These are phyloP conservation scores for Pleuronectes platessa DNA, from an alignment of 2,113 vertebrate genomes.

Conservation along the genomic window DNA sequence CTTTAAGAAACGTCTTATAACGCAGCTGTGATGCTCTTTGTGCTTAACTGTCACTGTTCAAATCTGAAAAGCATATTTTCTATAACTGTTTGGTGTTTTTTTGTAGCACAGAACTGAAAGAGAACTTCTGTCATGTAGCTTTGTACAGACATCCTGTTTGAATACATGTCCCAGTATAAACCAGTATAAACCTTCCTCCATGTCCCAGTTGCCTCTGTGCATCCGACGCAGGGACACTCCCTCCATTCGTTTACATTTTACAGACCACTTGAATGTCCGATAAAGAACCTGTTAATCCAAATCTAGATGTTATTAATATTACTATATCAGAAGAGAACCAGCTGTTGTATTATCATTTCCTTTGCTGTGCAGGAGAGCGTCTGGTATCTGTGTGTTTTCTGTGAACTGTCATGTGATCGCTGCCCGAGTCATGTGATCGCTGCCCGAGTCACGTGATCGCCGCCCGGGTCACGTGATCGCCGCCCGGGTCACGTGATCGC, in stretches of 20 bases:
- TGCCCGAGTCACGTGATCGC: conserved; percentile 17
- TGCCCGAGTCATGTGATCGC: conserved; percentile 12
- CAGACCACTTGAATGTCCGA: conserved; percentile 81
- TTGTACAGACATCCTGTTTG: conserved; percentile 49
- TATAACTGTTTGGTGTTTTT: conserved; percentile 55
- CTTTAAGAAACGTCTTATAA: conserved; percentile 15
- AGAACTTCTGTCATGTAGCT: conserved; percentile 35
- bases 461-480: conserved; percentile 55
- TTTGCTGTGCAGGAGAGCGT: conserved; percentile 35
- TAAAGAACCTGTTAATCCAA: conserved; percentile 58
- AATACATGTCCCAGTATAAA: conserved; percentile 40
- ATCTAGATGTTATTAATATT: conserved; percentile 61
- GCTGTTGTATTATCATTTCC: conserved; percentile 33
- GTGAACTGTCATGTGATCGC: conserved; percentile 57
- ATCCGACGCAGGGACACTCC: conserved; percentile 17
- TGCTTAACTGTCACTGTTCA: conserved; percentile 51
- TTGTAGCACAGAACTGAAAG: conserved; percentile 47
- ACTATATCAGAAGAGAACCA: conserved; percentile 36
- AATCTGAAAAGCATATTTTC: conserved; percentile 47
- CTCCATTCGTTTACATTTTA: conserved; percentile 77
- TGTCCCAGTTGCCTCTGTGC: conserved; percentile 1
- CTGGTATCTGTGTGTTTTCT: conserved; percentile 35
- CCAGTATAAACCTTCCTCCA: conserved; percentile 16
- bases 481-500: conserved; percentile 53
- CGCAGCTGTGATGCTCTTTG: conserved; percentile 29